Conservation (phyloP, 2,113 vertebrate species). For the Colossoma macropomum region DNA sequence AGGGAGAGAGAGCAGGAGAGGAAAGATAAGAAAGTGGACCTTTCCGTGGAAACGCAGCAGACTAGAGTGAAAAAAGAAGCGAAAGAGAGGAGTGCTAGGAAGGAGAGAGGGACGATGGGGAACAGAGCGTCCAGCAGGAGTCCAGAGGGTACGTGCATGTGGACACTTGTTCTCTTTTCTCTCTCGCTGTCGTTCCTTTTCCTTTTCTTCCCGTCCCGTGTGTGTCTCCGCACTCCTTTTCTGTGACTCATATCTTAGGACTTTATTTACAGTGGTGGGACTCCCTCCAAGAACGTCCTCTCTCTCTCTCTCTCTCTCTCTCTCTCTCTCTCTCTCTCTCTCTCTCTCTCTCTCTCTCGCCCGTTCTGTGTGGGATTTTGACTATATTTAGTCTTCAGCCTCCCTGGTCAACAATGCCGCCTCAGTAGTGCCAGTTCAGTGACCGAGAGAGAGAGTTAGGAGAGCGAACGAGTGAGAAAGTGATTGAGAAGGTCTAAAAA, state of each 20-base stretch:
- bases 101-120: conserved; percentile 75
- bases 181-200: background rate
- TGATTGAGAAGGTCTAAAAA: too few species aligned
- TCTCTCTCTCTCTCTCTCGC: conserved; percentile 15
- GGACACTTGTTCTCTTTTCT: conserved; percentile 39
- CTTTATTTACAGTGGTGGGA: conserved; percentile 57
- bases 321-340: conserved; percentile 32
- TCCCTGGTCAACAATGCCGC: conserved; percentile 77
- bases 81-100: conserved; percentile 54
- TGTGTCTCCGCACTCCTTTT: conserved; percentile 37
- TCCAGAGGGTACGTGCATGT: conserved; percentile 67
- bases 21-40: background rate
- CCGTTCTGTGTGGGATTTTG: conserved; percentile 66
- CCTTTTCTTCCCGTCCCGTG: fast-evolving
- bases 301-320: conserved; percentile 32
- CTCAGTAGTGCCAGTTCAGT: conserved; percentile 54
- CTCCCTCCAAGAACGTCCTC: conserved; percentile 51
- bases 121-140: conserved; percentile 72
- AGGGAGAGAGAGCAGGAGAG: background rate
- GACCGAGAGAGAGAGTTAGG: background rate
- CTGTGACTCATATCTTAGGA: conserved; percentile 47
- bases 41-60: background rate
- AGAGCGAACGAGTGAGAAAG: background rate
- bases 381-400: conserved; percentile 88
- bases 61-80: background rate